phyloP scores from a whole-genome alignment of 2,888 invertebrate species.

The Linnaemya vulpina region DNA sequence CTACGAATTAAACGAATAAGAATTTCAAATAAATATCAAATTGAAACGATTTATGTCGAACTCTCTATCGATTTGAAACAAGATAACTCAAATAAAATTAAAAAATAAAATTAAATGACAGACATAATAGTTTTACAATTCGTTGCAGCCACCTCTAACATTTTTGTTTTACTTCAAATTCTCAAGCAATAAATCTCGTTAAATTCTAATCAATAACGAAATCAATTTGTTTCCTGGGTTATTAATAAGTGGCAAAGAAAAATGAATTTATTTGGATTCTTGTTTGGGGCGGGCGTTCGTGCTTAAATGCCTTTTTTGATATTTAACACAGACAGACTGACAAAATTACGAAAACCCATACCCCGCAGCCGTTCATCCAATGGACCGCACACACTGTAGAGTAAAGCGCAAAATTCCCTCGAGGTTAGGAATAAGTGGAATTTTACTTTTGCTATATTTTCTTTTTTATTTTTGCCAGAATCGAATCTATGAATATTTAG shows the following conservation, averaged over 20 bases:
- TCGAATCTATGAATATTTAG: constrained; percentile 69
- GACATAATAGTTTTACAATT: too few relatives aligned
- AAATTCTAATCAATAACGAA: background rate
- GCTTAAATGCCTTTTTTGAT: constrained; percentile 67
- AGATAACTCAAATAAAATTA: too few relatives aligned
- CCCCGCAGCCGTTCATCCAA: constrained; percentile 43
- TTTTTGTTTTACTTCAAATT: too few relatives aligned
- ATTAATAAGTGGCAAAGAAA: constrained; percentile 41
- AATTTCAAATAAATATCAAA: too few relatives aligned
- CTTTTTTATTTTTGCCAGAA: constrained; percentile 32
- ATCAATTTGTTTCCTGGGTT: constrained; percentile 31
- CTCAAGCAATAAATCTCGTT: background rate
- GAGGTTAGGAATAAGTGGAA: constrained; percentile 48
- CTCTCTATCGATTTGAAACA: too few relatives aligned
- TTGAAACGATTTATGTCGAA: too few relatives aligned
- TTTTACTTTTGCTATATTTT: constrained; percentile 33
- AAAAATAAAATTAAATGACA: too few relatives aligned
- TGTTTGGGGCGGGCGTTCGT: constrained; percentile 63
- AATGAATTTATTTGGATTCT: constrained; percentile 67
- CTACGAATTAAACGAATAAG: too few relatives aligned
- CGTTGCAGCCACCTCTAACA: background rate
- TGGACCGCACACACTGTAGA: constrained; percentile 42
- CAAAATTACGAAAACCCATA: constrained; percentile 21
- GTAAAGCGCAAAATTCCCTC: constrained; percentile 42
- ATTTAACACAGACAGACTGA: constrained; percentile 43